Conservation (phyloP, 2,797 vertebrate species). For the Pangasius macronema region DNA sequence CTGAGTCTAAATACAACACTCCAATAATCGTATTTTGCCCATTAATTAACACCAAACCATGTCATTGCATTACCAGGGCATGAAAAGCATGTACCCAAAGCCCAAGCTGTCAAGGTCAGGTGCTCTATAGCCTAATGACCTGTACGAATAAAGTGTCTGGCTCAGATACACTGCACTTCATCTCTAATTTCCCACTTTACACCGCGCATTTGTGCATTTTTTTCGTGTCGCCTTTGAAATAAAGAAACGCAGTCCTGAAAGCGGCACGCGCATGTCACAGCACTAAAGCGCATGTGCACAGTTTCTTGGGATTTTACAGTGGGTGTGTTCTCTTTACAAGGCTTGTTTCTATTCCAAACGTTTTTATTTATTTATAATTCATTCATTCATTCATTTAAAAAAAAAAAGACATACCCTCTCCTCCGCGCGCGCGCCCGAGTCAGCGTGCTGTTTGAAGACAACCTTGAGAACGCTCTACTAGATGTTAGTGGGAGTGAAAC, state of each 20-base stretch:
- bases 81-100: background rate
- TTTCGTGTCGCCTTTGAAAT: background rate
- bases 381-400: too few species aligned
- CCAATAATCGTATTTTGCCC: background rate
- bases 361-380: too few species aligned
- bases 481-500: too few species aligned
- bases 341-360: too few species aligned
- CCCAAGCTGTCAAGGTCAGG: constrained; percentile 17
- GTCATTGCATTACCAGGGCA: background rate
- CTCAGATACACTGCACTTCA: background rate
- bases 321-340: too few species aligned
- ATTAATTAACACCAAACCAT: background rate
- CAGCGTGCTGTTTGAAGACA: too few species aligned
- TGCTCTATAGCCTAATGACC: background rate
- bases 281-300: background rate
- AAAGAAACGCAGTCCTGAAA: too few species aligned
- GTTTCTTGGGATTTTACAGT: too few species aligned
- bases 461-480: too few species aligned
- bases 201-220: background rate
- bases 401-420: too few species aligned
- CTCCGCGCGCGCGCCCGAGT: too few species aligned
- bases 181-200: background rate
- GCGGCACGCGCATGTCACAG: background rate
- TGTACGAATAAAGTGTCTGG: background rate
- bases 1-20: background rate